Conservation (phyloP, 2,888 invertebrate genomes). For the Ceraclea dissimilis region DNA sequence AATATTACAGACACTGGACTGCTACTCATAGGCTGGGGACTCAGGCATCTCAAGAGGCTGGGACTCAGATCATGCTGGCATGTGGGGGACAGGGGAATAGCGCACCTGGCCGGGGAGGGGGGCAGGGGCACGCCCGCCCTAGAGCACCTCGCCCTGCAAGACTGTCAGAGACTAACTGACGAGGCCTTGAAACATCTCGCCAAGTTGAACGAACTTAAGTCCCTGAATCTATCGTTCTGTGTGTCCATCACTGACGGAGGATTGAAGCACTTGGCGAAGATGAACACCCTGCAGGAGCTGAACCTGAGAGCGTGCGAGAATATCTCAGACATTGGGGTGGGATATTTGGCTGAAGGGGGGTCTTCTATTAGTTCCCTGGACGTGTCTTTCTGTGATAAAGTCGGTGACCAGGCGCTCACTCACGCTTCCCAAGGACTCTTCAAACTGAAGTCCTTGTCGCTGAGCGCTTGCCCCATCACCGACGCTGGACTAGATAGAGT, state of each 20-base stretch:
- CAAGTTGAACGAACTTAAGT: conserved; percentile 67
- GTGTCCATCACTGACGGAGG: conserved; percentile 92
- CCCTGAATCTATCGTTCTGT: conserved; percentile 90
- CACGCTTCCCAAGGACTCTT: conserved; percentile 88
- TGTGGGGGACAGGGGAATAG: conserved; percentile 85
- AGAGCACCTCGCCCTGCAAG: conserved; percentile 83
- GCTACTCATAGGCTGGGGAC: conserved; percentile 78
- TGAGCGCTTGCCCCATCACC: conserved; percentile 87
- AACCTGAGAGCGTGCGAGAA: conserved; percentile 91
- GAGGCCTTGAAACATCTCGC: conserved; percentile 82
- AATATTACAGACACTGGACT: conserved; percentile 86
- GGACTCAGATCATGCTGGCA: conserved; percentile 91
- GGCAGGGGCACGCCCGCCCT: conserved; percentile 65
- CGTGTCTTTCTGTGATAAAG: conserved; percentile 93
- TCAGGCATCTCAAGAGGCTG: conserved; percentile 73
- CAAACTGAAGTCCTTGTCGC: conserved; percentile 70
- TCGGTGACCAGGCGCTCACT: conserved; percentile 82
- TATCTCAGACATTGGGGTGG: conserved; percentile 86
- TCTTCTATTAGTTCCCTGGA: conserved; percentile 75
- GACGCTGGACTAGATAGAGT: conserved; percentile 85
- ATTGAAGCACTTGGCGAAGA: conserved; percentile 77
- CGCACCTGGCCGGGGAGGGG: conserved; percentile 63
- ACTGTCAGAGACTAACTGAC: conserved; percentile 90
- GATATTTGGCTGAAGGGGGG: conserved; percentile 84
- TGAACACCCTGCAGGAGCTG: conserved; percentile 75